Conservation (phyloP, 2,113 vertebrate species). For the Trachemys scripta region DNA sequence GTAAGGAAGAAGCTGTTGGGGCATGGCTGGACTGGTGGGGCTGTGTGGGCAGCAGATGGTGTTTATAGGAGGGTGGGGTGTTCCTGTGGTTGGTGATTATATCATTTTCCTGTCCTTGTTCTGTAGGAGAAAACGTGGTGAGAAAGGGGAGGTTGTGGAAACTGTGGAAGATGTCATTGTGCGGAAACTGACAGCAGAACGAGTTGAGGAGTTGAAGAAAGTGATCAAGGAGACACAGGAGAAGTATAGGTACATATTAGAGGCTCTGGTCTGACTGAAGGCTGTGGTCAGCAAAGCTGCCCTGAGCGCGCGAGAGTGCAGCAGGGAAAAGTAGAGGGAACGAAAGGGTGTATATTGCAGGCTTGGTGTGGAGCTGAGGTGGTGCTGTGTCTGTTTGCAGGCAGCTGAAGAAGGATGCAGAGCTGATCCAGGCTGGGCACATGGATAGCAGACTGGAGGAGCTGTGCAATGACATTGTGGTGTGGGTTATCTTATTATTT, state of each 20-base stretch:
- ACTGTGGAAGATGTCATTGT: conserved; percentile 99
- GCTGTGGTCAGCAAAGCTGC: not conserved
- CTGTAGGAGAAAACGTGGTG: conserved; percentile 94
- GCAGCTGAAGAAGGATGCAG: conserved; percentile 96
- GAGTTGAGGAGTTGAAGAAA: conserved; percentile 97
- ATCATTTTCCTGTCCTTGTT: not conserved
- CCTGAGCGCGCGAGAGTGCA: not conserved
- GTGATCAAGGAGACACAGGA: conserved; percentile 97
- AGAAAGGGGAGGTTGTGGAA: conserved; percentile 98
- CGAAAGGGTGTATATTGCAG: not conserved
- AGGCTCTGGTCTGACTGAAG: not conserved
- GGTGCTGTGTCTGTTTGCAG: conserved; percentile 78
- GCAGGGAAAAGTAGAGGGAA: not conserved
- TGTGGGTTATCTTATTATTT: conserved; percentile 83
- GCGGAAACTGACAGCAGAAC: conserved; percentile 92
- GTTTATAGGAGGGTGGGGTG: not conserved
- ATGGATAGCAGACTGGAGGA: conserved; percentile 96
- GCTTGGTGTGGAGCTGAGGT: not conserved
- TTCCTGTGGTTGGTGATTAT: not conserved
- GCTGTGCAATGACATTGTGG: conserved; percentile 91
- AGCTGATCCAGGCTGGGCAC: conserved; percentile 95
- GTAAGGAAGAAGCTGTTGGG: not conserved
- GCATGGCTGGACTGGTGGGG: not conserved
- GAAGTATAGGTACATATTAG: conserved; percentile 88
- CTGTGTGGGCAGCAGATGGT: not conserved